Evolutionary conservation across 2,113 vertebrate species (phyloP).

Genomic region (Malurus elegans): DNA sequence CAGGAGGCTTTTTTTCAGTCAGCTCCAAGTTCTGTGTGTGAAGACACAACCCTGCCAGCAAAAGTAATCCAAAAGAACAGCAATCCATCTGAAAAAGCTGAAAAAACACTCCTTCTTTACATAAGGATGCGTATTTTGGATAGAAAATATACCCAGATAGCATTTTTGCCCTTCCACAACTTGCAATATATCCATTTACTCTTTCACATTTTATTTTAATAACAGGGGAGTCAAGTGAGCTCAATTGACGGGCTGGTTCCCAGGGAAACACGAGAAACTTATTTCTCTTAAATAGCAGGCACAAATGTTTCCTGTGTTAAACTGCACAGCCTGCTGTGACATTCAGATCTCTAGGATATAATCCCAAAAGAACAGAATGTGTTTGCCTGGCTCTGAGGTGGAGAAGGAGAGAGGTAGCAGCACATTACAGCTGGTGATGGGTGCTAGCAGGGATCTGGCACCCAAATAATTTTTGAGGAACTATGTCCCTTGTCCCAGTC

Average conservation of each 20-base stretch:
- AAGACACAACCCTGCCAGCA: not conserved
- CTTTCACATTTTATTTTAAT: slow-evolving; percentile 35
- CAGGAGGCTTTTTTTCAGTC: not conserved
- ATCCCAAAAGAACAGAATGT: not conserved
- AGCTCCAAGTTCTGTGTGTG: not conserved
- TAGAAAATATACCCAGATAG: not conserved
- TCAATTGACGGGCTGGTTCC: slow-evolving; percentile 28
- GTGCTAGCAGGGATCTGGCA: not conserved
- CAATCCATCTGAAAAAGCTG: not conserved
- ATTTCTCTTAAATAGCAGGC: slow-evolving; percentile 45
- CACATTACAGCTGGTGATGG: not conserved
- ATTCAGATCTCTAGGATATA: slow-evolving; percentile 4
- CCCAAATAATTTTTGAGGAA: not conserved
- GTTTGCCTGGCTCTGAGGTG: not conserved
- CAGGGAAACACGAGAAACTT: slow-evolving; percentile 60
- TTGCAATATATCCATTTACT: not conserved
- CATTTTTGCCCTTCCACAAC: not conserved
- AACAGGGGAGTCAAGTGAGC: not conserved
- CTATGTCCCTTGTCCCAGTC: not conserved
- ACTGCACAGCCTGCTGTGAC: slow-evolving; percentile 37
- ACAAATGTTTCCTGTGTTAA: slow-evolving; percentile 31
- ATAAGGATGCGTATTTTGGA: not conserved
- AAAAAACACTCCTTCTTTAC: not conserved
- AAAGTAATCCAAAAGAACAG: not conserved
- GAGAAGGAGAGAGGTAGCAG: not conserved